Evolutionary conservation across 2,113 vertebrate genomes (phyloP).

Genomic region (Himantopus leucocephalus): DNA sequence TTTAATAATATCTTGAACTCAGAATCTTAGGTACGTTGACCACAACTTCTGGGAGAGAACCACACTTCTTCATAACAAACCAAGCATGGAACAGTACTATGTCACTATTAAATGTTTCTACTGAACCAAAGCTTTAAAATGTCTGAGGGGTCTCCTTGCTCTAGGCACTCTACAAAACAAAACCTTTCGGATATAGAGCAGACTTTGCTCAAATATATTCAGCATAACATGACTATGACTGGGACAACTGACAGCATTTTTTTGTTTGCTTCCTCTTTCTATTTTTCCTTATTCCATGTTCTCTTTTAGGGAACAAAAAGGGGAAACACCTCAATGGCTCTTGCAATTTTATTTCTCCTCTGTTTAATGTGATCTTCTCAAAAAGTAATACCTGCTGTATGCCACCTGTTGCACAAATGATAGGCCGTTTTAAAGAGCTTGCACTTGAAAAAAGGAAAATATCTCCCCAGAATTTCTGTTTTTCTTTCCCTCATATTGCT

Average conservation of each 20-base stretch:
- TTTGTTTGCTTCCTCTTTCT: background rate
- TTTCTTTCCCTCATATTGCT: background rate
- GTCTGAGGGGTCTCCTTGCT: background rate
- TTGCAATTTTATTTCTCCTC: background rate
- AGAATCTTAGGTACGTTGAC: background rate
- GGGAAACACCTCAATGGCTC: background rate
- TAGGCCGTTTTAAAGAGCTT: background rate
- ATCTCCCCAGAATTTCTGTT: background rate
- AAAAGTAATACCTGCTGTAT: background rate
- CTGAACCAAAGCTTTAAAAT: background rate
- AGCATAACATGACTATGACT: background rate
- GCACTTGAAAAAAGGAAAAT: background rate
- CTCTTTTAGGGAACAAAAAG: background rate
- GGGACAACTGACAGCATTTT: background rate
- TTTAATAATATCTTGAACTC: background rate
- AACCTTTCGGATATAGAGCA: background rate
- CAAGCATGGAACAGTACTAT: background rate
- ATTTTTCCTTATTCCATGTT: background rate
- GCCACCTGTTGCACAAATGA: background rate
- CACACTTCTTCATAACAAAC: background rate
- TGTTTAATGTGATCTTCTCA: background rate
- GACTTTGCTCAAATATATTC: background rate
- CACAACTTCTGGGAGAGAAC: background rate
- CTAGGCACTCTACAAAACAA: background rate
- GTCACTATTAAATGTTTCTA: background rate